Conservation (phyloP, 2,888 invertebrate species). For the Caenorhabditis sp. region DNA sequence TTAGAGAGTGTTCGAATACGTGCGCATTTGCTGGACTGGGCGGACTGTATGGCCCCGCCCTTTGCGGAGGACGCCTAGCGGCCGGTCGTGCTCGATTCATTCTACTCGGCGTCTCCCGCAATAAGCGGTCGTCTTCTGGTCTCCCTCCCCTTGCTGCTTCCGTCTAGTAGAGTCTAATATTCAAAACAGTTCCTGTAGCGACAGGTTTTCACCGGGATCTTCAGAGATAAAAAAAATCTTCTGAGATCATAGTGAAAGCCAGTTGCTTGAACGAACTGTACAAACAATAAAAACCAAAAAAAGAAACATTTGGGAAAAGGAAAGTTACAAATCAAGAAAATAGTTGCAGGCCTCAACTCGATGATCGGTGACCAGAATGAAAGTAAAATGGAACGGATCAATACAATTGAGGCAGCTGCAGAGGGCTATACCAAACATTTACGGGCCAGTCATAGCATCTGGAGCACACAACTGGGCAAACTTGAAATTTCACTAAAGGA, state of each 20-base stretch:
- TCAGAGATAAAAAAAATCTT: conserved; percentile 65
- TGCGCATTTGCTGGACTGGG: conserved; percentile 23
- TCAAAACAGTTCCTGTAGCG: conserved; percentile 36
- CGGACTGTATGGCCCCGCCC: conserved; percentile 66
- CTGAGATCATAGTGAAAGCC: conserved; percentile 81
- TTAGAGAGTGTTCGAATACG: conserved; percentile 34
- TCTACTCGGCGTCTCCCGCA: conserved; percentile 26
- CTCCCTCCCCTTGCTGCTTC: conserved; percentile 15
- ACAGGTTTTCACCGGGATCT: conserved; percentile 78
- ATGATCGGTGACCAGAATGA: conserved; percentile 2
- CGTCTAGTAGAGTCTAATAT: conserved; percentile 17
- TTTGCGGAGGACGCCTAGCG: conserved; percentile 14
- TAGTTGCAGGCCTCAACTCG: conserved; percentile 40
- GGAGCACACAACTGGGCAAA: conserved; percentile 12
- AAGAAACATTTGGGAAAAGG: neutral
- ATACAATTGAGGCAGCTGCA: neutral
- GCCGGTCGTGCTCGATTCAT: conserved; percentile 58
- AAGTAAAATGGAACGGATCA: neutral
- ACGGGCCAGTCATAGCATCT: neutral
- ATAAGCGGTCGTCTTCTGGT: conserved; percentile 35
- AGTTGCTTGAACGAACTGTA: conserved; percentile 62
- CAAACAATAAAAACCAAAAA: neutral
- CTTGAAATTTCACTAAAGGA: conserved; percentile 27
- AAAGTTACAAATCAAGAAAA: neutral
- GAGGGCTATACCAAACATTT: neutral